Percentiles rank a stretch among this genome's conserved stretches.
Evolutionary conservation across 2,113 vertebrate genomes (phyloP).

Genomic region (Entelurus aequoreus): DNA sequence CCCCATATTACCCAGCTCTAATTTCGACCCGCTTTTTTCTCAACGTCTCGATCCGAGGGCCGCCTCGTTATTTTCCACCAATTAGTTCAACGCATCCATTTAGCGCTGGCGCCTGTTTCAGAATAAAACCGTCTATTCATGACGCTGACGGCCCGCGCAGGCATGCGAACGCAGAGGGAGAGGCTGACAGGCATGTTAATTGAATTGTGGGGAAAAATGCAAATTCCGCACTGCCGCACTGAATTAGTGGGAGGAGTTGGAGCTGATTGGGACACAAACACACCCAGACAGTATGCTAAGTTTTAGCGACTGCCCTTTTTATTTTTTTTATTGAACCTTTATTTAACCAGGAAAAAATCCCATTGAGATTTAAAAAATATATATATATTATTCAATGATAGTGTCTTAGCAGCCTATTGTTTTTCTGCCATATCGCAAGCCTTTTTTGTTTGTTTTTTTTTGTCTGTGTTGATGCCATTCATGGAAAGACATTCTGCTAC

Average conservation of each 20-base stretch:
- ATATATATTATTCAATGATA: conserved; percentile 31
- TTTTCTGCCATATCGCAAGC: conserved; percentile 17
- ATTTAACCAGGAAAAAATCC: too few relatives aligned
- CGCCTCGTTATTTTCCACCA: conserved; percentile 24
- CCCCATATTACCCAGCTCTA: too few relatives aligned
- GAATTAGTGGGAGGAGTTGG: conserved; percentile 58
- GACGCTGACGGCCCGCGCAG: conserved; percentile 21
- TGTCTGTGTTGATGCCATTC: conserved; percentile 33
- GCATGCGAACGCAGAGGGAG: conserved; percentile 49
- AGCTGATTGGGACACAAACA: conserved; percentile 38
- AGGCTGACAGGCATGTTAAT: conserved; percentile 74
- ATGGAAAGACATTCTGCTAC: conserved; percentile 46
- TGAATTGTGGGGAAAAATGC: conserved; percentile 77
- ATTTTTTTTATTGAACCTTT: too few relatives aligned
- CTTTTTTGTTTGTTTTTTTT: conserved; percentile 19
- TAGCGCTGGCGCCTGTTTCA: conserved; percentile 27
- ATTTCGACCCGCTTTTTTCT: conserved; percentile 17
- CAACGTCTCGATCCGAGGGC: neutral
- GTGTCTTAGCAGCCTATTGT: conserved; percentile 15
- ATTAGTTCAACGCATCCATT: conserved; percentile 36
- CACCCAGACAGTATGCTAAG: conserved; percentile 24
- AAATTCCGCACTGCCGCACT: conserved; percentile 57
- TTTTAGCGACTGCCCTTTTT: conserved; percentile 28
- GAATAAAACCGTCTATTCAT: conserved; percentile 36
- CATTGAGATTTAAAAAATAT: too few relatives aligned